Evolutionary conservation across 37 sponge, comb jelly and placozoan species (phyloP), one percentile per base, ranked within the genome.

Genomic region (Petrosia ficiformis): DNA sequence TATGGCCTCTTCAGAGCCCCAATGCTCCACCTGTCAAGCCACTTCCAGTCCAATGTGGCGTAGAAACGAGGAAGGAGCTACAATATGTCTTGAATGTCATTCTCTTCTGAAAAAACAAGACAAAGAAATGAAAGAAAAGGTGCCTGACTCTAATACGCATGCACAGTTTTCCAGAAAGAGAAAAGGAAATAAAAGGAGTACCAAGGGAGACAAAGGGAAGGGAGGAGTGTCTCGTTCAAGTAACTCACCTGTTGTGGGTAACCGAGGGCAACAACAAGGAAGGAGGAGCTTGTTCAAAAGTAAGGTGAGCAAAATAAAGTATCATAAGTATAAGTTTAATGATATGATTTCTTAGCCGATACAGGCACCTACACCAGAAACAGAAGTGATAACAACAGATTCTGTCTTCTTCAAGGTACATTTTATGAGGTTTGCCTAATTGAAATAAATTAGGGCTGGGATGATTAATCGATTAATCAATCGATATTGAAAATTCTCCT

Each of bases 1-100:
- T n/a, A n/a, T n/a, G n/a, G n/a, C n/a, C n/a, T n/a, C n/a, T n/a
- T n/a, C n/a, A n/a, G n/a, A n/a, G n/a, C n/a, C n/a, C n/a, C n/a
- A n/a, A n/a, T 68, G 54, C 54, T 48, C 54, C 8, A 14, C 14
- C 14, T 71, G 44, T 69, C 32, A 56, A 44, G 86, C 42, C 3
- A 68, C 70, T 4, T 74, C 75, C 0, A 86, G 86, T 63, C 56
- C 80, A 10, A 70, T 86, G 57, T 86, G 86, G 86, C 74, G 80
- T 29, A 74, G 70, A 4, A 48, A 41, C 42, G 37, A 80, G 39
- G 68, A 59, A 11, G 86, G 86, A 39, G 65, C 43, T 0, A 24
- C 80, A 1, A 5, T 86, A 43, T 86, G 86, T 37, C 65, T 80
- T 5, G 72, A 73, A 11, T 86, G 86, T 39, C 70, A 84, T 44